A percentile compares a stretch with the other conserved stretches of the same genome.
Evolutionary conservation across 2,888 invertebrate genomes (phyloP).

Genomic region (Cryptocheilus praepositus): DNA sequence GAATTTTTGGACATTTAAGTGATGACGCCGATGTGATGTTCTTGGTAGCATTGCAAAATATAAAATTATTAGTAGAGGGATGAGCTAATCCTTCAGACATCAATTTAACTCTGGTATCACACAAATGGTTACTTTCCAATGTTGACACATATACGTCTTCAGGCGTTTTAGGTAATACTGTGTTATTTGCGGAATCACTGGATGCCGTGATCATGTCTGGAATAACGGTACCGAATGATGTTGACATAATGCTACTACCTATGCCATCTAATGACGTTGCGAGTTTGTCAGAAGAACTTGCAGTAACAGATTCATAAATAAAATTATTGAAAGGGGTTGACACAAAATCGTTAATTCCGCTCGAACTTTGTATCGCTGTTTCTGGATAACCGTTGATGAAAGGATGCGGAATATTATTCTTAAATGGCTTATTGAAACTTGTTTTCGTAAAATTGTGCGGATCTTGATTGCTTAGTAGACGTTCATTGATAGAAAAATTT

Average conservation of each 20-base stretch:
- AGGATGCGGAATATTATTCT: constrained; percentile 37
- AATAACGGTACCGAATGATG: constrained; percentile 59
- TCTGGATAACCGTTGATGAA: constrained; percentile 25
- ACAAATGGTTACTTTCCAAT: constrained; percentile 27
- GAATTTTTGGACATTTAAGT: constrained; percentile 46
- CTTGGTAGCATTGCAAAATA: constrained; percentile 43
- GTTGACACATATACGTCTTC: neutral
- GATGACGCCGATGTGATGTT: constrained; percentile 54
- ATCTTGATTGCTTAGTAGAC: constrained; percentile 16
- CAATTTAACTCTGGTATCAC: constrained; percentile 28
- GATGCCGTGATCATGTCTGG: constrained; percentile 27
- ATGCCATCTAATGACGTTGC: constrained; percentile 47
- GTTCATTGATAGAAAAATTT: constrained; percentile 45
- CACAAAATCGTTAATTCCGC: constrained; percentile 50
- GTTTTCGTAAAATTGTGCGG: constrained; percentile 24
- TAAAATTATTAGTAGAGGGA: constrained; percentile 20
- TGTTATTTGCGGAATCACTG: constrained; percentile 23
- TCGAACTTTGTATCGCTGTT: constrained; percentile 23
- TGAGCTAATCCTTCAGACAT: constrained; percentile 25
- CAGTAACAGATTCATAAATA: constrained; percentile 55
- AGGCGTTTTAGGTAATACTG: constrained; percentile 25
- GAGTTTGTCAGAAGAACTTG: constrained; percentile 44
- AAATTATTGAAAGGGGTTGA: constrained; percentile 58
- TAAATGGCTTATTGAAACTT: constrained; percentile 25
- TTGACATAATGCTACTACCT: constrained; percentile 64